phyloP scores from a whole-genome alignment of 2,113 vertebrate species.

The Seriola rivoliana region DNA sequence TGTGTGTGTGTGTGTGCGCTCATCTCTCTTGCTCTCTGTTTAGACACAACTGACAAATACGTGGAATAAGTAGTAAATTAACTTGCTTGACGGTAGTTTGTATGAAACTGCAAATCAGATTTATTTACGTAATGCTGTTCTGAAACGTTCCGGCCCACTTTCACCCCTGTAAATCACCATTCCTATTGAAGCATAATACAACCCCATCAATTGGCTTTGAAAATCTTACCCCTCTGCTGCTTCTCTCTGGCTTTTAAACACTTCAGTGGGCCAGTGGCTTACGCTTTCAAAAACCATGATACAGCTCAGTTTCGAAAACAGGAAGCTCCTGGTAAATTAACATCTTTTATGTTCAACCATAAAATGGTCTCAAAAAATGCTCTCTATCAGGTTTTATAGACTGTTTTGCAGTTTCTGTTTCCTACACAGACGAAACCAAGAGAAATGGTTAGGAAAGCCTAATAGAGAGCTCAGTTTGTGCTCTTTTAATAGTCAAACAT shows the following conservation, averaged over 20 bases:
- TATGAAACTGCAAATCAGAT: too few species aligned
- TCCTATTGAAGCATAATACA: not conserved
- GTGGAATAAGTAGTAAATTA: too few species aligned
- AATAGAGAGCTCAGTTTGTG: conserved; percentile 9
- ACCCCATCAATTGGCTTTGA: not conserved
- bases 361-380: not conserved
- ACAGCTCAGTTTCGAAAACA: not conserved
- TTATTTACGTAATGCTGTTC: too few species aligned
- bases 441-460: not conserved
- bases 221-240: not conserved
- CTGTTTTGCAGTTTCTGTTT: conserved; percentile 15
- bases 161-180: not conserved
- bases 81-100: too few species aligned
- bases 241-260: conserved; percentile 9
- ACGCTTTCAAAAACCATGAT: conserved; percentile 6
- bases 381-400: conserved; percentile 21
- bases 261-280: not conserved
- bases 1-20: too few species aligned
- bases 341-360: conserved; percentile 6
- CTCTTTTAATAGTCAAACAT: conserved; percentile 9
- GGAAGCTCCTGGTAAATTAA: conserved; percentile 2
- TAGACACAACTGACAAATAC: too few species aligned
- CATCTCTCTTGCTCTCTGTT: too few species aligned
- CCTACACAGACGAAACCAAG: not conserved
- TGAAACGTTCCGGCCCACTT: too few species aligned